Base-by-base conservation (phyloP, 2,888 invertebrate genomes). In the Mythimna lalbum region DNA sequence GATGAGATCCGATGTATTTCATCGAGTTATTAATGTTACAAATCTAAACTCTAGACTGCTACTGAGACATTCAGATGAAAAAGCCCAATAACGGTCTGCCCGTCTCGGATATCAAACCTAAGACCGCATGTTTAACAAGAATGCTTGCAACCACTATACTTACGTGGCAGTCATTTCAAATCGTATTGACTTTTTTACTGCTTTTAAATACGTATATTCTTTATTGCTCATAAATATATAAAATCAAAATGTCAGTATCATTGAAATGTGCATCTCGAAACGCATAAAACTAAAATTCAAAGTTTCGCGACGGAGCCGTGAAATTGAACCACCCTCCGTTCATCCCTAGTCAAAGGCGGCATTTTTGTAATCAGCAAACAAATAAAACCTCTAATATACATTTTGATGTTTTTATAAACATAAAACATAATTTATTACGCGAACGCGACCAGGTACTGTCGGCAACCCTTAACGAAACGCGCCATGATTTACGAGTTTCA, bases 381-480 rank as follows among this genome's bases (percentile, higher is more conserved):
- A 84, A 84, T 84, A 84, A 81, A 79, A 85, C 83, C 73, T 85
- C 78, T 85, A 85, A 84, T 85, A 82, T 78, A 81, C 80, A 85
- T 80, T 80, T 82, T 79, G 81, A 82, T 85, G 83, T 85, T 85
- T 80, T 85, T 85, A 85, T 85, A 85, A 85, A 85, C 82, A 85
- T 85, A 83, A 85, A 85, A 85, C 83, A 80, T 85, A 84, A 85
- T 85, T 85, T 85, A 85, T 85, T 80, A 83, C 69, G 75, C 73
- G 79, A 74, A 82, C 76, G 77, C 84, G 84, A 81, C 78, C 85
- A 84, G 81, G 85, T 83, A 85, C 78, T 85, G 88, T 87, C 86
- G 86, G 83, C 84, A 85, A 84, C 86, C 86, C 86, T 88, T 87
- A 87, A 87, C 87, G 84, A 85, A 89, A 89, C 81, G 87, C 82